Evolutionary conservation across 2,113 vertebrate genomes (phyloP).

Genomic region (Caranx ignobilis): DNA sequence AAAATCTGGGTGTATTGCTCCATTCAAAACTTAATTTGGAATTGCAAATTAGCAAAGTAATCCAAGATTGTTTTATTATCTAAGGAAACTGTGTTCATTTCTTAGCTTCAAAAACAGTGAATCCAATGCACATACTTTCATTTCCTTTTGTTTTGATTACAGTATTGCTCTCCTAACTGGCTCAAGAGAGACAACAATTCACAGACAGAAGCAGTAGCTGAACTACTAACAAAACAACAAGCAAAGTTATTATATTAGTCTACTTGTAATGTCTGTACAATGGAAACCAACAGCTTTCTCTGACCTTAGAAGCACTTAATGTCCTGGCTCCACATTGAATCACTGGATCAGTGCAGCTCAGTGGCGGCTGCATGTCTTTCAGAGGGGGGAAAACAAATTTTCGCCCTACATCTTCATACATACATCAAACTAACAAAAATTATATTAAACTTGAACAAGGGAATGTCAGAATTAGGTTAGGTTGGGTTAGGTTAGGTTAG

Average conservation of each 20-base stretch:
- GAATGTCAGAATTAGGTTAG: too few relatives aligned
- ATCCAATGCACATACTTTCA: neutral
- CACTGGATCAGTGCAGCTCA: too few relatives aligned
- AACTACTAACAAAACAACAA: neutral
- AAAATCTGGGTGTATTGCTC: neutral
- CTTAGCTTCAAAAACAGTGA: neutral
- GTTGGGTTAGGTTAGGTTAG: too few relatives aligned
- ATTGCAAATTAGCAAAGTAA: neutral
- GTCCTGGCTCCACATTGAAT: too few relatives aligned
- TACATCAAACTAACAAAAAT: too few relatives aligned
- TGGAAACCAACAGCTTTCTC: neutral
- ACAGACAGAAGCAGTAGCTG: neutral
- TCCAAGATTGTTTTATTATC: neutral
- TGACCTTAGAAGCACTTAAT: too few relatives aligned
- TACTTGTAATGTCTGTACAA: neutral
- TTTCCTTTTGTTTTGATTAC: neutral
- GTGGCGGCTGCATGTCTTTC: too few relatives aligned
- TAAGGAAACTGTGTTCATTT: neutral
- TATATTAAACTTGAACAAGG: too few relatives aligned
- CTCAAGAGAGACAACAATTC: neutral
- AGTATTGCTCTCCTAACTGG: neutral
- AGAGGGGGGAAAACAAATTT: too few relatives aligned
- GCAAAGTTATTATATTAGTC: neutral
- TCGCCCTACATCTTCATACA: too few relatives aligned
- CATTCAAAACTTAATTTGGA: neutral